Base-by-base conservation (phyloP, 2,113 vertebrate genomes). In the Poeciliopsis turrubarensis region DNA sequence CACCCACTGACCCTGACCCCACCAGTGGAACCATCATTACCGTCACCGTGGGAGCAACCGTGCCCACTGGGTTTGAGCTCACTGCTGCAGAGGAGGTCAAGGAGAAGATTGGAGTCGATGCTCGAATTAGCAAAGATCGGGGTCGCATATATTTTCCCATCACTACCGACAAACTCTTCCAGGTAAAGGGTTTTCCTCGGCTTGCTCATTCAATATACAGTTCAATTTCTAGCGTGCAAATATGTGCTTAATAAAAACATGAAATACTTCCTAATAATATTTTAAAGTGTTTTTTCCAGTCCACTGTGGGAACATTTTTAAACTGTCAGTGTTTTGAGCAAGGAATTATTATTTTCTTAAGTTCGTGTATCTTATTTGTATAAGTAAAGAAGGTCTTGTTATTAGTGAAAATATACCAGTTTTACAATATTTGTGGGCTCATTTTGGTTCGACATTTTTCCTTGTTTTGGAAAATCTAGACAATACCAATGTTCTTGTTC, bases 111-210 rank as follows among this genome's bases (percentile, higher is more conserved):
- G 95, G 95, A 14, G 95, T 94, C 1, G 89, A 86, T 26, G 93
- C 94, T 73, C 94, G 86, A 76, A 95, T 99, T 80, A 97, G 97
- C 93, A 97, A 93, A 91, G 97, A 97, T 79, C 94, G 97, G 3
- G 98, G 98, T 30, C 96, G 97, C 64, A 97, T 99, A 72, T 99
- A 98, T 91, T 99, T 99, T 87, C 92, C 95, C 32, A 94, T 98
- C 77, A 92, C 93, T n/a, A 92, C 93, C 2, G 94, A 94, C 73
- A 92, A 89, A 73, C 95, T 99, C 63, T 92, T 91, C 62, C 94
- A 96, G 97, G 98, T 97, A 87, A 71, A 86, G 44, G 8, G 60
- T 22, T 54, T 39, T 39, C 25, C 29, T 41, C n/a, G 27, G 10
- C 51, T n/a, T 57, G 11, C 30, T 61, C 14, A 31, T 34, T 27